phyloP scores from a whole-genome alignment of 2,113 vertebrate species.

The Odocoileus virginianus region DNA sequence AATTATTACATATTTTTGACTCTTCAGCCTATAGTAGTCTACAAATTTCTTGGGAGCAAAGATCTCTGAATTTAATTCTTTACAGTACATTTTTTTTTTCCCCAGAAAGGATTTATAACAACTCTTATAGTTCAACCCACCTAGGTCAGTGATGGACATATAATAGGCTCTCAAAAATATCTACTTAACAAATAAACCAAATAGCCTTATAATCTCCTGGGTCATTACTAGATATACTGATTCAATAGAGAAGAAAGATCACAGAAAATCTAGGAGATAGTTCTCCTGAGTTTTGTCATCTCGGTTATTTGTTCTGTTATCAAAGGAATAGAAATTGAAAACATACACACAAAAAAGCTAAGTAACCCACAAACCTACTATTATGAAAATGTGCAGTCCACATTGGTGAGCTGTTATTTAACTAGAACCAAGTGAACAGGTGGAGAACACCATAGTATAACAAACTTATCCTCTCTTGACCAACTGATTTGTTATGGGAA shows the following conservation, averaged over 20 bases:
- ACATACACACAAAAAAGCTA: conserved; percentile 29
- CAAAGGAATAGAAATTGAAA: conserved; percentile 72
- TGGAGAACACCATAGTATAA: not conserved
- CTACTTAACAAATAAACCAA: not conserved
- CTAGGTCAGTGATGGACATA: not conserved
- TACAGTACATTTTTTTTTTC: not conserved
- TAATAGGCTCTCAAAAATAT: not conserved
- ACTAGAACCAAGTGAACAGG: conserved; percentile 8
- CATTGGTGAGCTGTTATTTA: conserved; percentile 2
- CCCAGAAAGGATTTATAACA: not conserved
- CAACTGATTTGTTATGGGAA: not conserved
- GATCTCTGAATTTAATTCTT: not conserved
- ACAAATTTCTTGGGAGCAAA: not conserved
- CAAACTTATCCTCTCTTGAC: not conserved
- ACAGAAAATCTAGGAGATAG: conserved; percentile 51
- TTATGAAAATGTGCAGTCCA: conserved; percentile 43
- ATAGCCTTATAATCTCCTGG: not conserved
- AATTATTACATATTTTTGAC: not conserved
- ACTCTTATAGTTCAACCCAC: not conserved
- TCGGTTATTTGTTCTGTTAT: conserved; percentile 56
- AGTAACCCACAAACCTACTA: conserved; percentile 45
- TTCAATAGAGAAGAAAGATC: conserved; percentile 35
- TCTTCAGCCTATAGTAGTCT: not conserved
- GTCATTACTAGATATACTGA: conserved; percentile 53
- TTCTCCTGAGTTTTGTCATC: conserved; percentile 42